A percentile compares a stretch with the other conserved stretches of the same genome.
phyloP scores from a whole-genome alignment of 1,140 invertebrate species.

The Drosophila subobscura region DNA sequence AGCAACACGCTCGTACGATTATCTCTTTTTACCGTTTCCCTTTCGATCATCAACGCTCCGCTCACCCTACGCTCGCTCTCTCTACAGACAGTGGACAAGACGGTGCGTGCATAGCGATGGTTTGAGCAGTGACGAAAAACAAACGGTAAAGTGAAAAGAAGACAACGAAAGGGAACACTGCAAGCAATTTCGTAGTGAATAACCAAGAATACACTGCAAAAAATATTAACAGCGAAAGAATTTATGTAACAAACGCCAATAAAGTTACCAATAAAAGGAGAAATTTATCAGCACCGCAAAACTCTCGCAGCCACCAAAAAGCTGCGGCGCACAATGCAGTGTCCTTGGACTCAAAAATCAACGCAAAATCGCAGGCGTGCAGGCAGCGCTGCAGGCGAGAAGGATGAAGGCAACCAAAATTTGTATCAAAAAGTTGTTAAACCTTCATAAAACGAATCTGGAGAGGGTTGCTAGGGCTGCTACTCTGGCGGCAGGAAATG shows the following conservation, averaged over 20 bases:
- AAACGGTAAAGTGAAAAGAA: no score
- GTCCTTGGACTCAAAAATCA: slow-evolving; percentile 52
- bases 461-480: slow-evolving; percentile 16
- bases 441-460: slow-evolving; percentile 48
- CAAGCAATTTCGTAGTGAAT: no score
- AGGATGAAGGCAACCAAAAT: slow-evolving; percentile 28
- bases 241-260: slow-evolving; percentile 69
- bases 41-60: no score
- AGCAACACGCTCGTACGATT: no score
- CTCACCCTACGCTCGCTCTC: no score
- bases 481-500: slow-evolving; percentile 5
- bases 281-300: no score
- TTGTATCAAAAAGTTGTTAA: slow-evolving; percentile 71
- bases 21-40: no score
- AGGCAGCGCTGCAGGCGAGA: no score
- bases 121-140: no score
- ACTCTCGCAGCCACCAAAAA: slow-evolving; percentile 12
- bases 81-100: no score
- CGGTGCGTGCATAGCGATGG: no score
- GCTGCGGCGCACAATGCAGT: slow-evolving; percentile 40
- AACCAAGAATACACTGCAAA: background rate
- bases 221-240: slow-evolving; percentile 16
- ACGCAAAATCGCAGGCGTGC: slow-evolving; percentile 6
- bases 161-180: no score
- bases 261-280: slow-evolving; percentile 67